Conservation (phyloP, 2,113 vertebrate species). For the Pseudorhombus dupliciocellatus region DNA sequence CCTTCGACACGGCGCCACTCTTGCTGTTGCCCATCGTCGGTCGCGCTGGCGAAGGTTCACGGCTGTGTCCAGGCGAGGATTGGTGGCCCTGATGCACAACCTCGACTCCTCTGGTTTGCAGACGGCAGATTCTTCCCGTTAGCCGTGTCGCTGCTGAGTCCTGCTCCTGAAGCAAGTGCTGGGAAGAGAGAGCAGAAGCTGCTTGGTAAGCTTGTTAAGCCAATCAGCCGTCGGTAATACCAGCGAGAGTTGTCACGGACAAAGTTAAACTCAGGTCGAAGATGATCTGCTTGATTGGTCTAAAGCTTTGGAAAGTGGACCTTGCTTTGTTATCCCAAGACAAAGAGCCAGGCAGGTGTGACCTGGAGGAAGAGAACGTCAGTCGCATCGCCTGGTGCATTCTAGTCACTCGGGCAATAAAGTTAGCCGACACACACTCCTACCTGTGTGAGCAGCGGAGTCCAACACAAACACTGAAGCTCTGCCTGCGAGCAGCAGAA, state of each 20-base stretch:
- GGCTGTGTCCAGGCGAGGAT: slow-evolving; percentile 3
- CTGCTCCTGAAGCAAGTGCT: slow-evolving; percentile 33
- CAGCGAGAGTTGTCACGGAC: slow-evolving; percentile 29
- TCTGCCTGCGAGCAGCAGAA: slow-evolving; percentile 35
- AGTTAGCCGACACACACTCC: background rate
- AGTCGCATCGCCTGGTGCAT: background rate
- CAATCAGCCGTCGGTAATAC: slow-evolving; percentile 44
- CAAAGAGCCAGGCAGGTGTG: background rate
- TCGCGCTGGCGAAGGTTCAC: slow-evolving; percentile 4
- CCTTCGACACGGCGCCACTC: slow-evolving; percentile 75
- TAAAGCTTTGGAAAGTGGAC: background rate
- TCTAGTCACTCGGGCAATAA: too few species aligned
- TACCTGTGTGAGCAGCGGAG: slow-evolving; percentile 58
- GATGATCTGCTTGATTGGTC: background rate
- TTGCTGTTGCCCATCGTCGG: slow-evolving; percentile 75
- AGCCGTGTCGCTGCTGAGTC: background rate
- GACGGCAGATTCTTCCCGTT: background rate
- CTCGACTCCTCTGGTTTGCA: slow-evolving; percentile 13
- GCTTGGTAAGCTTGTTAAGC: slow-evolving; percentile 57
- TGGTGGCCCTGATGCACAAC: background rate
- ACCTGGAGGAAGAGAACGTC: background rate
- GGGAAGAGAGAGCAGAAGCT: slow-evolving; percentile 55
- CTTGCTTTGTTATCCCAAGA: background rate
- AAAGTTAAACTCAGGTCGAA: slow-evolving; percentile 15
- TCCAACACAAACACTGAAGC: slow-evolving; percentile 28